Base-by-base conservation (phyloP, 2,113 vertebrate species). In the Sinocyclocheilus anshuiensis region DNA sequence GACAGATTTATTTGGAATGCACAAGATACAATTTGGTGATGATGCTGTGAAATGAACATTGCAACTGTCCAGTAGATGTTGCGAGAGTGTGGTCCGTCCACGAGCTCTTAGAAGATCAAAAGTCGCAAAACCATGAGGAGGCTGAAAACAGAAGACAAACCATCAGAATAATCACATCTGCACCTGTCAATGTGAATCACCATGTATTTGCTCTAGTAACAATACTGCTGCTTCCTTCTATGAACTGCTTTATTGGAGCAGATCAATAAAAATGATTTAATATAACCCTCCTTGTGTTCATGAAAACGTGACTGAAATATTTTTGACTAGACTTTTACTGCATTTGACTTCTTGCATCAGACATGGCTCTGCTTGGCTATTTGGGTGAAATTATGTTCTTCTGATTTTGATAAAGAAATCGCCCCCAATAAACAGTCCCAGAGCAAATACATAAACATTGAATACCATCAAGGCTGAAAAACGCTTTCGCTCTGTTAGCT, bases 71-170 rank as follows among this genome's bases (percentile, higher is more conserved):
- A 61, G 20, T 4, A 0, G 16, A 36, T 3, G 26, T 20, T 57
- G 11, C 39, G 29, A 13, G 57, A 57, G 9, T 36, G 20, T 4
- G 22, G 33, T 59, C 55, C 4, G 77, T 80, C 77, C 29, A 9
- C 15, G 3, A 15, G 8, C 42, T 39, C 84, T 78, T 77, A 90
- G 50, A 94, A 88, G 20, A 97, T 87, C 83, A 97, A 91, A 79
- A 98, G 94, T 69, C 96, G 96, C 88, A 98, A 90, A 85, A 97
- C 95, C 97, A 98, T 98, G 92, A 97, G 75, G 84, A 98, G 94
- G 93, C 98, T 99, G 95, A 10, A 90, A 91, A 45, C 59, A 85
- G 91, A 88, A 84, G 50, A 53, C 20, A 22, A 22, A 69, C 7
- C 16, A 9, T 7, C 15, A 69, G 65, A 69, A 69, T 4, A 69